A percentile compares a stretch with the other conserved stretches of the same genome.
Evolutionary conservation across 2,888 invertebrate species (phyloP).

Genomic region (Aspidiotus destructor): DNA sequence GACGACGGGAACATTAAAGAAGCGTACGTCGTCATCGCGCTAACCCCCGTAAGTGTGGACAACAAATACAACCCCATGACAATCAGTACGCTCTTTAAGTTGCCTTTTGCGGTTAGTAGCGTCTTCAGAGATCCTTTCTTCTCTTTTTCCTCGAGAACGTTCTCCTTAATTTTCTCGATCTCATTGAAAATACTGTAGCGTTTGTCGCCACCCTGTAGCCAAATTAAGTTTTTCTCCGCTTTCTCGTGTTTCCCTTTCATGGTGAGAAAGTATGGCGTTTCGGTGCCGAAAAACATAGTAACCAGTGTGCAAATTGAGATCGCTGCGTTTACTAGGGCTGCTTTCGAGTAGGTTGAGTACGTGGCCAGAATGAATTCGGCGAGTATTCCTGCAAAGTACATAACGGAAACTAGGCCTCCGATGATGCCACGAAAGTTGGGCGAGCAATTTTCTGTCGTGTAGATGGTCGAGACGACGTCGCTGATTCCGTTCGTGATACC

Average conservation of each 20-base stretch:
- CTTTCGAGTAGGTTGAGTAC: conserved; percentile 34
- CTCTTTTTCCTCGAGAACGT: conserved; percentile 6
- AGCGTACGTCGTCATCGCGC: conserved; percentile 36
- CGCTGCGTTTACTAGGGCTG: conserved; percentile 35
- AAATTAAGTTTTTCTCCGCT: conserved; percentile 18
- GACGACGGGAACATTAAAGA: conserved; percentile 35
- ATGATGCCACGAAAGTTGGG: conserved; percentile 36
- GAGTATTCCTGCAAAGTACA: conserved; percentile 37
- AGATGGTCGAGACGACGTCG: conserved; percentile 36
- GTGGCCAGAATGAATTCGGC: conserved; percentile 36
- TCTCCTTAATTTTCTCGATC: conserved; percentile 6
- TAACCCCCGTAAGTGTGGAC: background rate
- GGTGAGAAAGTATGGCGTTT: conserved; percentile 14
- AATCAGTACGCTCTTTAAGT: conserved; percentile 30
- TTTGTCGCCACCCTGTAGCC: conserved; percentile 10
- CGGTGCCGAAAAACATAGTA: conserved; percentile 13
- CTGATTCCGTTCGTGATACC: conserved; percentile 36
- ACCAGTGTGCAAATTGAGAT: conserved; percentile 33
- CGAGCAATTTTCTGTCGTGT: conserved; percentile 37
- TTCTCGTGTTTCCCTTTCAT: background rate
- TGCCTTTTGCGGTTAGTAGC: background rate
- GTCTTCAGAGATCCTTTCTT: conserved; percentile 8
- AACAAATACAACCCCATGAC: background rate
- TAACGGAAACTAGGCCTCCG: conserved; percentile 35
- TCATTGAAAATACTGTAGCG: background rate